Evolutionary conservation across 2,888 invertebrate genomes (phyloP), one percentile per base, ranked within the genome.

Genomic region (Ophion ellenae): DNA sequence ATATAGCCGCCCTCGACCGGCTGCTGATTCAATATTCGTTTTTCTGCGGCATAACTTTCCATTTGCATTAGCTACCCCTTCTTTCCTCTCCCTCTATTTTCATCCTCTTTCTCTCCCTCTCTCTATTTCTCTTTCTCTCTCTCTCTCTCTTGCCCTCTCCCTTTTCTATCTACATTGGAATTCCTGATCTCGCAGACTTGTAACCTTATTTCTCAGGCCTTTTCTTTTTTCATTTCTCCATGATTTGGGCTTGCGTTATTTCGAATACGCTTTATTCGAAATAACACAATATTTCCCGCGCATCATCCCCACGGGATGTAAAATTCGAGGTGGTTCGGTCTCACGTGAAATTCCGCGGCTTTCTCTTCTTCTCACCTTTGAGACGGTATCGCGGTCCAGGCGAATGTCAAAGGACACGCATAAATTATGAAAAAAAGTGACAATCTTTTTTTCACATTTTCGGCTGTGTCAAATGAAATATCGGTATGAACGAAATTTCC

Each of bases 11-110:
- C 85, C 83, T 88, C 85, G 86, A 88, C 91, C 91, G 90, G 90
- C 90, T 92, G 92, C 91, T 91, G 92, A 93, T 93, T 92, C 92
- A 92, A 93, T 93, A 93, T 93, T 93, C 93, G 91, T 92, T 93
- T 92, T 92, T 91, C 91, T 90, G 90, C 91, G 89, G 92, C 92
- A 92, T 92, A 93, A 93, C 93, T 93, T 93, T 92, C 92, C 91
- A 93, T 93, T 93, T 93, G 92, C 93, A 92, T 93, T 87, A 88
- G 87, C 88, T 87, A 89, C 87, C 88, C 32, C n/a, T 64, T 79
- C 85, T 75, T 86, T 57, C 24, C 80, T 28, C 9, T 53, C 28
- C 36, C 3, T 61, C 59, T n/a, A 53, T 59, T 78, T 57, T 74
- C 32, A 74, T 71, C 66, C 78, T 32, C 32, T 32, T 4, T 32